A percentile compares a stretch with the other conserved stretches of the same genome.
phyloP scores from a whole-genome alignment of 2,113 vertebrate species.

The Zapornia atra region DNA sequence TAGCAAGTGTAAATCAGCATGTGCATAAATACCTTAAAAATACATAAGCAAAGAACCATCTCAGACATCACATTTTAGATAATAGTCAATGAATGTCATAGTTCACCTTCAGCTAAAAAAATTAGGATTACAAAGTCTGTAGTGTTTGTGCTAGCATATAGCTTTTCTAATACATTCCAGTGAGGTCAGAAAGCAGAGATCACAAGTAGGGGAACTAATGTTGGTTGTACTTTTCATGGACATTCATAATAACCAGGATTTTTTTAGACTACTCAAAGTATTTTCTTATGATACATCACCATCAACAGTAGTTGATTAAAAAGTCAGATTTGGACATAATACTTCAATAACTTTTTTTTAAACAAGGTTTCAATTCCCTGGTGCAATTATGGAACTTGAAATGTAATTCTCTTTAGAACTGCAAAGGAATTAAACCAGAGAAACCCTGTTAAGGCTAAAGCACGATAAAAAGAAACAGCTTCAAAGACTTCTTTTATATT shows the following conservation, averaged over 20 bases:
- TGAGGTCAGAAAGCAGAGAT: background rate
- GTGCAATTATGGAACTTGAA: constrained; percentile 71
- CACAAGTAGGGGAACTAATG: background rate
- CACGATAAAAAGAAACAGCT: constrained; percentile 69
- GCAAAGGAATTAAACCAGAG: constrained; percentile 71
- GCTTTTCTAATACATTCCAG: background rate
- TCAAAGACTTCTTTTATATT: constrained; percentile 66
- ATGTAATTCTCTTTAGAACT: constrained; percentile 66
- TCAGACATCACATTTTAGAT: background rate
- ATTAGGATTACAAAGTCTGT: constrained; percentile 1
- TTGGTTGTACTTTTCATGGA: background rate
- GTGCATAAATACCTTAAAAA: background rate
- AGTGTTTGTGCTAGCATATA: constrained; percentile 6
- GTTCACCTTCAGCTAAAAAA: constrained; percentile 36
- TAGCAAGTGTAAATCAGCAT: background rate
- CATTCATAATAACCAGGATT: background rate
- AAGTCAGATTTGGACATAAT: constrained; percentile 40
- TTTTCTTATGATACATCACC: constrained; percentile 10
- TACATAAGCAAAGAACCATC: background rate
- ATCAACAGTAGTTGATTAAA: constrained; percentile 40
- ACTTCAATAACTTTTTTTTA: background rate
- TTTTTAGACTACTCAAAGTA: constrained; percentile 18
- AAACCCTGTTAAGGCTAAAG: constrained; percentile 62
- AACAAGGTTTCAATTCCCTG: constrained; percentile 58
- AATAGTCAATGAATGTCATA: constrained; percentile 9